Evolutionary conservation across 1,140 invertebrate genomes (phyloP).

Genomic region (Sinella curviseta): DNA sequence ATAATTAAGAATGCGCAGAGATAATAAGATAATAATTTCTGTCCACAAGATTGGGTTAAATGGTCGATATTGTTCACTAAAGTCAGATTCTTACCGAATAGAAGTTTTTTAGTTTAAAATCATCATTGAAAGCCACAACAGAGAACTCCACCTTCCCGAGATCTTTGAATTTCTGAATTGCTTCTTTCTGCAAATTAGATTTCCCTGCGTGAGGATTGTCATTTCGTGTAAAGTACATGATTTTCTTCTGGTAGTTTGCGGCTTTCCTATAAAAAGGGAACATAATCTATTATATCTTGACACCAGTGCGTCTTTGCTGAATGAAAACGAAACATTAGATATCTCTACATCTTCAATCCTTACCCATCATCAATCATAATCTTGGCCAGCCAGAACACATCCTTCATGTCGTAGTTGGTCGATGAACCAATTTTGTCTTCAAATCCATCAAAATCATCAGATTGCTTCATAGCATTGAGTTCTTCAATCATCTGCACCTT

Average conservation of each 20-base stretch:
- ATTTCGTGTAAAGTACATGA: conserved; percentile 33
- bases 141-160: conserved; percentile 40
- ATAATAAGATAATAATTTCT: no score
- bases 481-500: conserved; percentile 37
- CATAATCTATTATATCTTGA: neutral
- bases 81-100: conserved; percentile 34
- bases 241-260: neutral
- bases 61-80: neutral
- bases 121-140: conserved; percentile 39
- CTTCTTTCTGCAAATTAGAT: conserved; percentile 20
- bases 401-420: conserved; percentile 28
- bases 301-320: no score
- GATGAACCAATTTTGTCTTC: conserved; percentile 35
- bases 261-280: conserved; percentile 28
- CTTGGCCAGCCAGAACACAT: conserved; percentile 39
- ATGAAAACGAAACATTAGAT: no score
- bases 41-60: no score
- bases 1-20: neutral
- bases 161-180: conserved; percentile 40
- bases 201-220: conserved; percentile 36
- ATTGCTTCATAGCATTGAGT: conserved; percentile 18
- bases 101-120: conserved; percentile 35
- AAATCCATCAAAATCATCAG: conserved; percentile 30
- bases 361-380: conserved; percentile 42
- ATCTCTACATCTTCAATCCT: no score